phyloP scores from a whole-genome alignment of 2,888 invertebrate species.

The Germaria angustata region DNA sequence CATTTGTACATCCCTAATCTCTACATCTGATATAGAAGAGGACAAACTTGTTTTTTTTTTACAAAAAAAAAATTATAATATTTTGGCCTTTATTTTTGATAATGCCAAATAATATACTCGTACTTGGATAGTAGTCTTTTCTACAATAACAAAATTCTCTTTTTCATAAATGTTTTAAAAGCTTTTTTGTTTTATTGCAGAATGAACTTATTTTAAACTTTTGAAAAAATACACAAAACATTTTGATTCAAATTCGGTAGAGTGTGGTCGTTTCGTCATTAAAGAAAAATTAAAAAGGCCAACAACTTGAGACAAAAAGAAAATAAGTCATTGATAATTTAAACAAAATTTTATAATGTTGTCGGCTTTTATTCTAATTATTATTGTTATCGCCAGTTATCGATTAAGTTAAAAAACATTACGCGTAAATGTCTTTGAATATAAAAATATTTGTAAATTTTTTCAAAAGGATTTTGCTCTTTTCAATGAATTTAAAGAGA shows the following conservation, averaged over 20 bases:
- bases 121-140: neutral
- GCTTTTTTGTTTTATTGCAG: constrained; percentile 4
- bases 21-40: neutral
- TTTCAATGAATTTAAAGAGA: neutral
- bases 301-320: no score
- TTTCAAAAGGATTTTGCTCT: constrained; percentile 23
- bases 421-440: neutral
- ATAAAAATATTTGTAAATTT: constrained; percentile 3
- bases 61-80: constrained; percentile 21
- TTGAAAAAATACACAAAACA: constrained; percentile 25
- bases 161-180: constrained; percentile 13
- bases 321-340: neutral
- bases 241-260: constrained; percentile 50
- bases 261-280: constrained; percentile 23
- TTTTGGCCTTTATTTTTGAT: constrained; percentile 19
- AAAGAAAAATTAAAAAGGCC: neutral
- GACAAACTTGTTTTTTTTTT: neutral
- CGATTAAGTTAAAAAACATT: neutral
- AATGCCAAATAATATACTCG: neutral
- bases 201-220: constrained; percentile 19
- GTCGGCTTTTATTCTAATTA: neutral
- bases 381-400: constrained; percentile 18
- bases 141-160: constrained; percentile 3
- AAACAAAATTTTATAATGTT: neutral
- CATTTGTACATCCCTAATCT: neutral